A percentile compares a stretch with the other conserved stretches of the same genome.
phyloP scores from a whole-genome alignment of 2,888 invertebrate genomes.

The Entomobrya multifasciata region DNA sequence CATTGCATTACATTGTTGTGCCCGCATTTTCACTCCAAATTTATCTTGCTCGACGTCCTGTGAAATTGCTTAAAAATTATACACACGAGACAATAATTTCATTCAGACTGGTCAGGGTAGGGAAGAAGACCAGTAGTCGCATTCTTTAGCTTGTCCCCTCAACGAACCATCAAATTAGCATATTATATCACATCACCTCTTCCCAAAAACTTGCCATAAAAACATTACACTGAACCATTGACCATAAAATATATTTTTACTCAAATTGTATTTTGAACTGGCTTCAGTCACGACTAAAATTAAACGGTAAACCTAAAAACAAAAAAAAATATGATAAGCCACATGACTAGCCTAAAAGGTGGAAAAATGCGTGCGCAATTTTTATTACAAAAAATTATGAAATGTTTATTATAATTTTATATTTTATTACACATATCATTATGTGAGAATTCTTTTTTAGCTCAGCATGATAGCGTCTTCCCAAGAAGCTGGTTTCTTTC shows the following conservation, averaged over 20 bases:
- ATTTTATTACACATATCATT: slow-evolving; percentile 40
- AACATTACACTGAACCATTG: no score
- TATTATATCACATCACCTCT: slow-evolving; percentile 2
- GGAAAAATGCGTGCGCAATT: slow-evolving; percentile 26
- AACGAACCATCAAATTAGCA: background rate
- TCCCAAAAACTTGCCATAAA: no score
- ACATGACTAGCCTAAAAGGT: background rate
- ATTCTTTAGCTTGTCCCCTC: background rate
- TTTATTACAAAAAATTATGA: slow-evolving; percentile 38
- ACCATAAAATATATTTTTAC: background rate
- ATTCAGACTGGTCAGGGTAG: slow-evolving; percentile 14
- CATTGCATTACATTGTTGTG: background rate
- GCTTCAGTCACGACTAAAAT: slow-evolving; percentile 27
- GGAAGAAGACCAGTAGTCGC: background rate
- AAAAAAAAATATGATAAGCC: background rate
- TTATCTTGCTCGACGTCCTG: background rate
- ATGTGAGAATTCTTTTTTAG: slow-evolving; percentile 27
- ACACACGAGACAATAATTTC: slow-evolving; percentile 37
- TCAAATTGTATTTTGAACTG: background rate
- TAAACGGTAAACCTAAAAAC: slow-evolving; percentile 27
- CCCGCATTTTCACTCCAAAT: background rate
- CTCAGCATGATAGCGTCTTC: slow-evolving; percentile 23
- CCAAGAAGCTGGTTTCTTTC: background rate
- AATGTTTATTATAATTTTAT: slow-evolving; percentile 30
- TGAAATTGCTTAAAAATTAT: slow-evolving; percentile 38